Conservation (phyloP, 2,797 vertebrate species). For the Myripristis jacobus region DNA sequence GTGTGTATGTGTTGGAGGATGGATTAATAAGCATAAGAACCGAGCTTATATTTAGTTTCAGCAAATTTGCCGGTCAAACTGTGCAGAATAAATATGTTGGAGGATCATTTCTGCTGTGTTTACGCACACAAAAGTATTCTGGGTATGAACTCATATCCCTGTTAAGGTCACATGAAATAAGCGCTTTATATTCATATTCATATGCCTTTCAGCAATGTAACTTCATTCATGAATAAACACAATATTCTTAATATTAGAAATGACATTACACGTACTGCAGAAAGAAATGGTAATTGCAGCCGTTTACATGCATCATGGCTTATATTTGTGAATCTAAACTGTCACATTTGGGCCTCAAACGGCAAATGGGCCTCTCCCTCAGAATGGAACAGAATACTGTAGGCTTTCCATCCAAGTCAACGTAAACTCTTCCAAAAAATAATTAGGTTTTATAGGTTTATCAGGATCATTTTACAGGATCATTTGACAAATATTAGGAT, state of each 20-base stretch:
- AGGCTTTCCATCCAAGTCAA: no score
- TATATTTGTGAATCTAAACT: background rate
- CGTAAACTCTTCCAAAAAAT: no score
- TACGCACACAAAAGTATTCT: no score
- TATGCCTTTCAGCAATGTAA: background rate
- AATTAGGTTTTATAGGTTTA: no score
- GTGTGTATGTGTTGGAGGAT: background rate
- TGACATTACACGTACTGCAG: background rate
- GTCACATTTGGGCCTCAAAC: background rate
- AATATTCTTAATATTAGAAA: background rate
- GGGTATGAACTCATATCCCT: background rate
- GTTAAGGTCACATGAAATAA: background rate
- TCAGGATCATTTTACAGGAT: no score
- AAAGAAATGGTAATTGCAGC: background rate
- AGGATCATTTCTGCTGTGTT: no score
- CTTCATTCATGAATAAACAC: slow-evolving; percentile 1
- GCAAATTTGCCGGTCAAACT: no score
- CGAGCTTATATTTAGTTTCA: no score
- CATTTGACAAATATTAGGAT: no score
- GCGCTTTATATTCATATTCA: background rate
- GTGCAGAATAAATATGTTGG: no score
- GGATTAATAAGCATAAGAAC: no score
- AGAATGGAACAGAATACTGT: no score
- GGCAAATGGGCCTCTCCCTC: background rate
- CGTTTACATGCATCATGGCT: background rate